Evolutionary conservation across 2,113 vertebrate species (phyloP).

Genomic region (Erpornis zantholeuca): DNA sequence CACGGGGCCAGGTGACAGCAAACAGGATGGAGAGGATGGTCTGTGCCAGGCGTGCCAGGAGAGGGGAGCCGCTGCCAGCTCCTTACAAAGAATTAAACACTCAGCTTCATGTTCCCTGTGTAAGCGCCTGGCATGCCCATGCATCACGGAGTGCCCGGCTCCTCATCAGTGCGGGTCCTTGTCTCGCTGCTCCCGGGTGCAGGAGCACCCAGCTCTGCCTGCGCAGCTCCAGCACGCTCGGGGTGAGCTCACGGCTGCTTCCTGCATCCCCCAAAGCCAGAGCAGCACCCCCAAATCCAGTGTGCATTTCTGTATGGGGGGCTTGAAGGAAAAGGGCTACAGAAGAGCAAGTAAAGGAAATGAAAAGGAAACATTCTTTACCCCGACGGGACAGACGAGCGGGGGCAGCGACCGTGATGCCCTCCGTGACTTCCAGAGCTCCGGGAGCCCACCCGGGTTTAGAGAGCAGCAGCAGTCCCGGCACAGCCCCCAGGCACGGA

Average conservation of each 20-base stretch:
- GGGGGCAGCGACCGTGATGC: neutral
- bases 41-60: neutral
- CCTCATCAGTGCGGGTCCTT: neutral
- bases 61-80: neutral
- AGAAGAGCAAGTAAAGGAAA: neutral
- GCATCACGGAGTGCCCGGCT: accelerated
- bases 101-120: accelerated
- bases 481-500: neutral
- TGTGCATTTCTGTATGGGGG: accelerated
- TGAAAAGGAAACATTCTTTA: neutral
- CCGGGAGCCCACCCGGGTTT: accelerated
- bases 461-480: neutral
- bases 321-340: neutral
- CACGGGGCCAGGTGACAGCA: neutral
- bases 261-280: neutral
- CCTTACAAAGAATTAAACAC: neutral
- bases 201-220: neutral
- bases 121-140: accelerated
- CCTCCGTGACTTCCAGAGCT: accelerated
- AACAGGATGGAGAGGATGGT: neutral
- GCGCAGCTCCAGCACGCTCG: neutral
- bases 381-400: accelerated
- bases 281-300: neutral
- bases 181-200: neutral
- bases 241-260: neutral